Evolutionary conservation across 2,113 vertebrate species (phyloP).

Genomic region (Syngnathus scovelli): DNA sequence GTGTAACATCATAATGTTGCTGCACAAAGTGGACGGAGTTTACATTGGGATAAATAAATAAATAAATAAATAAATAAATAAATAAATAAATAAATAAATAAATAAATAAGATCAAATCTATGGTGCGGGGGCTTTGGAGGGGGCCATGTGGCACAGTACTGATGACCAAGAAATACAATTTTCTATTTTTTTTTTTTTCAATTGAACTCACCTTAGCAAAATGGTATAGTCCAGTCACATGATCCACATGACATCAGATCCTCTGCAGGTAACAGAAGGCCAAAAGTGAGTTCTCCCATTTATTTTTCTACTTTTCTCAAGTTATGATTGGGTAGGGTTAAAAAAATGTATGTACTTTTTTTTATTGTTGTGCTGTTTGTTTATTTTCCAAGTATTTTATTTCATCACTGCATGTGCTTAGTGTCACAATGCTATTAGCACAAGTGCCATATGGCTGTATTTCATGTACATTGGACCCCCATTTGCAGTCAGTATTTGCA

Average conservation of each 20-base stretch:
- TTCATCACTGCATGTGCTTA: background rate
- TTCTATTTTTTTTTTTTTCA: no score
- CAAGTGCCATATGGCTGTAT: background rate
- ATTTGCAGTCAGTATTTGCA: no score
- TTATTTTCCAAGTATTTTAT: no score
- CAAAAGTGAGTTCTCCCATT: background rate
- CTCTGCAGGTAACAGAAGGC: background rate
- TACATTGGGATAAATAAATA: background rate
- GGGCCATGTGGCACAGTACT: no score
- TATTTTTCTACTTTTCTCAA: background rate
- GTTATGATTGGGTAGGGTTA: background rate
- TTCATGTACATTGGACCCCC: background rate
- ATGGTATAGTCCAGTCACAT: no score
- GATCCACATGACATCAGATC: background rate
- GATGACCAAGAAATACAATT: no score
- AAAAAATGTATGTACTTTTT: background rate
- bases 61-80: no score
- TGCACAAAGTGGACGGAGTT: background rate
- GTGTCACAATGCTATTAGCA: background rate
- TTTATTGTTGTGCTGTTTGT: no score
- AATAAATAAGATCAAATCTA: no score
- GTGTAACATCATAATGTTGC: constrained; percentile 35
- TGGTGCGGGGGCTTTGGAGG: no score
- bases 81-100: background rate
- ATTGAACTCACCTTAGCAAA: no score